A percentile compares a stretch with the other conserved stretches of the same genome.
Conservation (phyloP, 2,888 invertebrate species). For the Flabesymbios commensalis region DNA sequence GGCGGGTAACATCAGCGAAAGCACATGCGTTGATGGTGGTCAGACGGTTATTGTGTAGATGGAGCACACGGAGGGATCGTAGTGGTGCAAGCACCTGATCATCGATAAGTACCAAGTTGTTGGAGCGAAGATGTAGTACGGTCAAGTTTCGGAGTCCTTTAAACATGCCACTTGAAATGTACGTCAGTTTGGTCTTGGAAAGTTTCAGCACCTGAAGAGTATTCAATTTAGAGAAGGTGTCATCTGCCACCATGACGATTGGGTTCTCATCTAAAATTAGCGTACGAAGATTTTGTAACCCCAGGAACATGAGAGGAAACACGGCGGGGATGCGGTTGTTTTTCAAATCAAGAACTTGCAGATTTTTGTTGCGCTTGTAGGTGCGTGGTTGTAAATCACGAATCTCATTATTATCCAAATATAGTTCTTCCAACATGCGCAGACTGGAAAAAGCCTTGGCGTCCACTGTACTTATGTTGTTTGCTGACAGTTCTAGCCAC, state of each 20-base stretch:
- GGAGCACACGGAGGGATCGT: slow-evolving; percentile 15
- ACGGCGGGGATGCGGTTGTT: slow-evolving; percentile 33
- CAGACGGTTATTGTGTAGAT: slow-evolving; percentile 28
- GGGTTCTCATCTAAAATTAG: slow-evolving; percentile 30
- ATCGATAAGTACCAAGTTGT: slow-evolving; percentile 21
- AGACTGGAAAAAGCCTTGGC: slow-evolving; percentile 28
- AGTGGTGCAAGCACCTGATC: slow-evolving; percentile 23
- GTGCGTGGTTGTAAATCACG: slow-evolving; percentile 31
- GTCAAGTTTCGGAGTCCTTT: slow-evolving; percentile 24
- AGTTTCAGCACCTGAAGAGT: slow-evolving; percentile 25
- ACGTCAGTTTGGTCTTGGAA: slow-evolving; percentile 21
- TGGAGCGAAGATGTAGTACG: slow-evolving; percentile 19
- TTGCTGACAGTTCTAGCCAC: slow-evolving; percentile 16
- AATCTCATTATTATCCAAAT: slow-evolving; percentile 28
- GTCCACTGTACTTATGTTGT: slow-evolving; percentile 25
- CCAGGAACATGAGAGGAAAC: slow-evolving; percentile 36
- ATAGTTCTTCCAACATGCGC: slow-evolving; percentile 15
- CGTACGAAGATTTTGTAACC: slow-evolving; percentile 20
- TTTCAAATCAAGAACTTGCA: slow-evolving; percentile 27
- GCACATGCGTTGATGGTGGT: slow-evolving; percentile 34
- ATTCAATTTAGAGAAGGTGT: slow-evolving; percentile 25
- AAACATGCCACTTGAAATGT: slow-evolving; percentile 28
- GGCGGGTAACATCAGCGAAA: slow-evolving; percentile 22
- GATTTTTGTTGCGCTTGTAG: slow-evolving; percentile 19
- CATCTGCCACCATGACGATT: slow-evolving; percentile 25